Conservation (phyloP, 2,888 invertebrate species). For the Melolontha melolontha region DNA sequence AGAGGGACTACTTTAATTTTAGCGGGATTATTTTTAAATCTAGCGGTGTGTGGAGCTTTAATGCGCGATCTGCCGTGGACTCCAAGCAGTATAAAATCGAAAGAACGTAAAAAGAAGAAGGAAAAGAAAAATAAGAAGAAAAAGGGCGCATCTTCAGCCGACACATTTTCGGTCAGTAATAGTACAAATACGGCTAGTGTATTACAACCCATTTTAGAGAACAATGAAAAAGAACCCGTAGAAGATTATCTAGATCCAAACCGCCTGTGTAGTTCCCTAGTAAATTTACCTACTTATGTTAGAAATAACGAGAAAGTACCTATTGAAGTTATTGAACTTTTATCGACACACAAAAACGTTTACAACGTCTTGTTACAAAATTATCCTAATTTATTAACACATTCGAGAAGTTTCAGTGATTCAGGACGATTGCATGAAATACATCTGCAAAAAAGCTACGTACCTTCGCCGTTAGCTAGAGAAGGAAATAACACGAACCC, state of each 20-base stretch:
- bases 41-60: conserved; percentile 83
- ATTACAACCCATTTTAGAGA: conserved; percentile 68
- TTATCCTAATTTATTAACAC: conserved; percentile 79
- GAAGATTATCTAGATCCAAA: conserved; percentile 51
- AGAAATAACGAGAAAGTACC: conserved; percentile 83
- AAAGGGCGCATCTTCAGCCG: conserved; percentile 74
- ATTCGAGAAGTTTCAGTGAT: conserved; percentile 81
- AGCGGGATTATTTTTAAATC: conserved; percentile 83
- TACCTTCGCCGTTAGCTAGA: conserved; percentile 59
- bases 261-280: conserved; percentile 81
- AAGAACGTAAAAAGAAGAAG: conserved; percentile 72
- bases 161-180: conserved; percentile 77
- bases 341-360: conserved; percentile 77
- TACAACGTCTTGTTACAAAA: conserved; percentile 80
- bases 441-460: conserved; percentile 57
- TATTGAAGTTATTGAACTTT: conserved; percentile 79
- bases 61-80: conserved; percentile 84
- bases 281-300: conserved; percentile 87
- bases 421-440: conserved; percentile 68
- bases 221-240: conserved; percentile 54
- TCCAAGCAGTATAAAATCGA: conserved; percentile 72
- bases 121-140: conserved; percentile 70
- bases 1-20: conserved; percentile 85
- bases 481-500: conserved; percentile 60
- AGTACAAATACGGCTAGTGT: conserved; percentile 75